These are phyloP conservation scores for Pachyramphus minor DNA, from an alignment of 2,113 vertebrate genomes.

Conservation along the genomic window DNA sequence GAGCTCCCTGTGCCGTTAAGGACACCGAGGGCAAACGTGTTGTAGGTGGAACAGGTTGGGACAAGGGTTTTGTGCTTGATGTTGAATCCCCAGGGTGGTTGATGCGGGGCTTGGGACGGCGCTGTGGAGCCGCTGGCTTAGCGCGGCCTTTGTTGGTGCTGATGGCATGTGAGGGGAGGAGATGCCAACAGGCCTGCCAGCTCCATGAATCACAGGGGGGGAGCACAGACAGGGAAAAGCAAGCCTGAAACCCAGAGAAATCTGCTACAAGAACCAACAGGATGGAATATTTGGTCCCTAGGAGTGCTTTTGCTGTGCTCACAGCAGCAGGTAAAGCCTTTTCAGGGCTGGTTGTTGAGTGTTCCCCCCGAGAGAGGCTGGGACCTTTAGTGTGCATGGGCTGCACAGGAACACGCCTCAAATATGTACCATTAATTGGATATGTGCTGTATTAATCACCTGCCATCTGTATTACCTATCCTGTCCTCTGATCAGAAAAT, in stretches of 20 bases:
- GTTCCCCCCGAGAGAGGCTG: accelerated
- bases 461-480: background rate
- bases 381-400: accelerated
- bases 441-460: background rate
- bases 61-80: background rate
- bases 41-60: background rate
- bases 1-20: background rate
- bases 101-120: background rate
- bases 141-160: background rate
- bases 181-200: background rate
- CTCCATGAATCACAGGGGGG: background rate
- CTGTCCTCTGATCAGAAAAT: background rate
- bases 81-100: background rate
- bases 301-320: accelerated
- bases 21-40: background rate
- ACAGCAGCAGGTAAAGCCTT: background rate
- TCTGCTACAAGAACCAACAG: background rate
- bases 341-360: background rate
- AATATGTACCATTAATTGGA: background rate
- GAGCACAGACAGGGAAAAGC: background rate
- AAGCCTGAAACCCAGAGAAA: background rate
- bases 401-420: background rate
- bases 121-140: background rate
- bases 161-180: background rate
- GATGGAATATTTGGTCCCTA: background rate